Evolutionary conservation across 2,113 vertebrate genomes (phyloP).

Genomic region (Chrysemys picta): DNA sequence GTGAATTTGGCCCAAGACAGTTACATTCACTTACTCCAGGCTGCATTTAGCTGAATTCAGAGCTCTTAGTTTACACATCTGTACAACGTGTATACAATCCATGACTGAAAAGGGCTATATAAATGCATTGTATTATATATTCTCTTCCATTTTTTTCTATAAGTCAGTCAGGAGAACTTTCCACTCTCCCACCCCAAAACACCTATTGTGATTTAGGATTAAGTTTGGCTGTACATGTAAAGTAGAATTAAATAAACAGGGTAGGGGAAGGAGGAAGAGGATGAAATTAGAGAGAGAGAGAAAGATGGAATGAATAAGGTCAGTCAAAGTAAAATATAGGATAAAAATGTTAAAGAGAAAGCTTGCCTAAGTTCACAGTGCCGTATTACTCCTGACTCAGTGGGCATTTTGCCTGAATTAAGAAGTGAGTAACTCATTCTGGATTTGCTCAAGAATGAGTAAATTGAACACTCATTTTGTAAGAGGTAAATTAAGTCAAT

Average conservation of each 20-base stretch:
- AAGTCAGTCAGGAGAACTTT: neutral
- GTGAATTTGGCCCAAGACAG: neutral
- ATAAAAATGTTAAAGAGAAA: neutral
- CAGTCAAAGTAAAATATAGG: neutral
- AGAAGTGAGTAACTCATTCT: neutral
- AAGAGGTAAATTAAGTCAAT: neutral
- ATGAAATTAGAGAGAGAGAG: neutral
- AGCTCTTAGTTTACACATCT: neutral
- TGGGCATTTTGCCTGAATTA: neutral
- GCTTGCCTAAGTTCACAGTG: neutral
- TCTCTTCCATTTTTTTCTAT: neutral
- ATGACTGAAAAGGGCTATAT: neutral
- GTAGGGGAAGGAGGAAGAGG: neutral
- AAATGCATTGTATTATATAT: neutral
- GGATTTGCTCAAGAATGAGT: slow-evolving; percentile 12
- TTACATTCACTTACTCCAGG: neutral
- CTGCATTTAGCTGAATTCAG: neutral
- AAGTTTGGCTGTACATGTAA: neutral
- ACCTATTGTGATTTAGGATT: neutral
- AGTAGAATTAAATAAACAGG: neutral
- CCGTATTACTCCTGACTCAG: neutral
- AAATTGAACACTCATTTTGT: neutral
- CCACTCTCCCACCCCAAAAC: no score
- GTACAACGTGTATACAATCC: neutral
- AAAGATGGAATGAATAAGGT: neutral